These are phyloP conservation scores for Dolichallabes microphthalmus DNA, from an alignment of 2,113 vertebrate species.

Conservation along the genomic window DNA sequence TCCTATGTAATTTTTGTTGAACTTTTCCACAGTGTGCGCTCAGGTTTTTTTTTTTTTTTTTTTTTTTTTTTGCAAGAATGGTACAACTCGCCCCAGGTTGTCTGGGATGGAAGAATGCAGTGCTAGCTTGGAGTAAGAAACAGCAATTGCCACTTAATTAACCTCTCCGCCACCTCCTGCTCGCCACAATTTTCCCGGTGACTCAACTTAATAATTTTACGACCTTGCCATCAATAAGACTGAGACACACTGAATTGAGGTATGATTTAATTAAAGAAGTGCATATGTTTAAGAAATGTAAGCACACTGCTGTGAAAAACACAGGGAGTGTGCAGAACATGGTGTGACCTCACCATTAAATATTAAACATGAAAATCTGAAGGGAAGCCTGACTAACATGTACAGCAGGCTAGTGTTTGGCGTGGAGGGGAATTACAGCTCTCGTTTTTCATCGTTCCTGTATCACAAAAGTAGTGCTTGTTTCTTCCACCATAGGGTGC, in stretches of 20 bases:
- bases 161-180: slow-evolving; percentile 73
- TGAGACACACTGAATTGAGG: slow-evolving; percentile 70
- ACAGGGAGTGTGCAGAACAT: slow-evolving; percentile 53
- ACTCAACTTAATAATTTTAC: slow-evolving; percentile 76
- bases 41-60: neutral
- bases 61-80: slow-evolving; percentile 42
- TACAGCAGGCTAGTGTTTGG: slow-evolving; percentile 40
- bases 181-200: slow-evolving; percentile 71
- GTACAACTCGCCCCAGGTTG: slow-evolving; percentile 62
- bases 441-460: slow-evolving; percentile 51
- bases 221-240: slow-evolving; percentile 77
- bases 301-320: slow-evolving; percentile 57
- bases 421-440: slow-evolving; percentile 43
- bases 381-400: slow-evolving; percentile 61
- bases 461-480: slow-evolving; percentile 59
- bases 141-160: slow-evolving; percentile 77
- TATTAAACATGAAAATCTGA: slow-evolving; percentile 61
- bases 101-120: slow-evolving; percentile 67
- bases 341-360: slow-evolving; percentile 63
- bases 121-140: slow-evolving; percentile 70
- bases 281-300: slow-evolving; percentile 69
- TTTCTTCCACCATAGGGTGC: slow-evolving; percentile 70
- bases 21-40: slow-evolving; percentile 10
- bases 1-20: slow-evolving; percentile 46
- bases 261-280: slow-evolving; percentile 77